phyloP scores from a whole-genome alignment of 2,888 invertebrate genomes.

The Idaea dimidiata region DNA sequence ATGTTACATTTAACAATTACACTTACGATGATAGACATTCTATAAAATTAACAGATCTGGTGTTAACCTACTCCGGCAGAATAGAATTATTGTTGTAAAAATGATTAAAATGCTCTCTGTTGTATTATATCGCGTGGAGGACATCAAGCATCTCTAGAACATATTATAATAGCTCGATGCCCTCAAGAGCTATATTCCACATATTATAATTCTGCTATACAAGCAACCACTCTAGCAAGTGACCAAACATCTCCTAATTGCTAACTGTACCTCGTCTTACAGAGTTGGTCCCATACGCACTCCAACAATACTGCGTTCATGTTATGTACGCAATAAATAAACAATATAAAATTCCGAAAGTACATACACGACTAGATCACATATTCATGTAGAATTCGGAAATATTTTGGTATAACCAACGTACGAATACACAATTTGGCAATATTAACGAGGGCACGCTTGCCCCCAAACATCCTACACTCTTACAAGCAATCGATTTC shows the following conservation, averaged over 20 bases:
- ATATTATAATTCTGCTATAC: slow-evolving; percentile 42
- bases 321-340: slow-evolving; percentile 74
- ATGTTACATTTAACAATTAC: slow-evolving; percentile 51
- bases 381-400: slow-evolving; percentile 81
- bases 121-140: slow-evolving; percentile 67
- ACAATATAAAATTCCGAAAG: slow-evolving; percentile 78
- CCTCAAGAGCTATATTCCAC: slow-evolving; percentile 62
- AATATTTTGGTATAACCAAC: slow-evolving; percentile 76
- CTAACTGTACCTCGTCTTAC: slow-evolving; percentile 52
- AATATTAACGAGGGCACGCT: slow-evolving; percentile 51
- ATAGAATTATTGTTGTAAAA: slow-evolving; percentile 48
- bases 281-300: slow-evolving; percentile 77
- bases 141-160: slow-evolving; percentile 75
- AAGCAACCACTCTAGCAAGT: slow-evolving; percentile 39
- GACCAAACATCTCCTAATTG: slow-evolving; percentile 43
- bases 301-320: slow-evolving; percentile 61
- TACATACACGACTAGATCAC: slow-evolving; percentile 80
- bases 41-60: slow-evolving; percentile 70
- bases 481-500: slow-evolving; percentile 50
- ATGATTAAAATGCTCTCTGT: slow-evolving; percentile 59
- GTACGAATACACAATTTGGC: slow-evolving; percentile 75
- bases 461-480: slow-evolving; percentile 46
- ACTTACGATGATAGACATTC: slow-evolving; percentile 56
- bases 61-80: slow-evolving; percentile 63
- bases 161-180: slow-evolving; percentile 75